Conservation (phyloP, 2,797 vertebrate genomes). For the Myripristis murdjan region DNA sequence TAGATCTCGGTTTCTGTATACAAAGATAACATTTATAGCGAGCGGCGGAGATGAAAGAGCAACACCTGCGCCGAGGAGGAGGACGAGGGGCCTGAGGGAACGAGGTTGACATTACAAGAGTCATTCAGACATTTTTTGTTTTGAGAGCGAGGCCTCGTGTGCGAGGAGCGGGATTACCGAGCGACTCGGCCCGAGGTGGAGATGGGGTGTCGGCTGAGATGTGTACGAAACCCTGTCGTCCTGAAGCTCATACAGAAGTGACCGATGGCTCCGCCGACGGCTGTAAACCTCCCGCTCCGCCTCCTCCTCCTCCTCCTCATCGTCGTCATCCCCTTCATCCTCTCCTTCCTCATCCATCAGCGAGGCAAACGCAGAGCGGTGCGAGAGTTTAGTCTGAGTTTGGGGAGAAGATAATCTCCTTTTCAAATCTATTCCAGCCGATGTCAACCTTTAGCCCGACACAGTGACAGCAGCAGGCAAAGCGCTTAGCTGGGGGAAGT, state of each 20-base stretch:
- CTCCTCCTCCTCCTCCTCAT: neutral
- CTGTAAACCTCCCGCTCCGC: neutral
- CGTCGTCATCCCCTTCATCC: slow-evolving; percentile 2
- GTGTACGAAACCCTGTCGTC: slow-evolving; percentile 28
- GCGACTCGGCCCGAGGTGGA: slow-evolving; percentile 18
- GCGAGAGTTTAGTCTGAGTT: slow-evolving; percentile 56
- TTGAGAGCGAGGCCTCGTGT: slow-evolving; percentile 16
- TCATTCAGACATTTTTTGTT: slow-evolving; percentile 49
- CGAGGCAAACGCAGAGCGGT: slow-evolving; percentile 8
- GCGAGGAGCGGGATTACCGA: slow-evolving; percentile 30
- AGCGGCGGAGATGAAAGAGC: slow-evolving; percentile 35
- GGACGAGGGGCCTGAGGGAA: neutral
- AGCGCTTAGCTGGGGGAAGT: slow-evolving; percentile 22
- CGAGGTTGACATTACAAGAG: neutral
- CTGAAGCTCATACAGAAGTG: slow-evolving; percentile 8
- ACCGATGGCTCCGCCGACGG: neutral
- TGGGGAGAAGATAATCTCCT: slow-evolving; percentile 40
- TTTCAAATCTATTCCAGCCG: slow-evolving; percentile 47
- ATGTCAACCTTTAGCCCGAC: slow-evolving; percentile 55
- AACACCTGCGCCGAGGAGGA: slow-evolving; percentile 21
- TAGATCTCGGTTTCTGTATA: slow-evolving; percentile 50
- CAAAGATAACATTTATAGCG: slow-evolving; percentile 45
- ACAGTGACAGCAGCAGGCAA: slow-evolving; percentile 26
- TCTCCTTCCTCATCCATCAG: slow-evolving; percentile 6
- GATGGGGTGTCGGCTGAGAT: slow-evolving; percentile 53